phyloP scores from a whole-genome alignment of 2,888 invertebrate species.

The Drosophila subquinaria region DNA sequence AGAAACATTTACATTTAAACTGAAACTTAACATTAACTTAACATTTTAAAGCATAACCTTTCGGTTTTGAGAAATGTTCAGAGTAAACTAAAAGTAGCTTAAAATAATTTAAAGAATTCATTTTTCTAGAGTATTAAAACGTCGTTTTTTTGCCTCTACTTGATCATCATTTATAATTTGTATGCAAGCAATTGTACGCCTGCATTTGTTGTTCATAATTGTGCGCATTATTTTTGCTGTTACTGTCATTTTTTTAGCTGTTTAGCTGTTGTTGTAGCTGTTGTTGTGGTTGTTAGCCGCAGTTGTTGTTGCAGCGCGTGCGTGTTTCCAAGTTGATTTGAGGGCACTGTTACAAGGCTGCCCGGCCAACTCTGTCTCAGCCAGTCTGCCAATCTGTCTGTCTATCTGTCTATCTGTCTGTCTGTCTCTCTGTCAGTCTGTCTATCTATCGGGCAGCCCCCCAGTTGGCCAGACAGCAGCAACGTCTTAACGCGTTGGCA shows the following conservation, averaged over 20 bases:
- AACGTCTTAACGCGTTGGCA: slow-evolving; percentile 64
- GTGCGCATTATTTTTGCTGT: slow-evolving; percentile 35
- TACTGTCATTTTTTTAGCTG: slow-evolving; percentile 44
- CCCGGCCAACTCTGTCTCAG: slow-evolving; percentile 57
- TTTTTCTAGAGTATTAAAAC: neutral
- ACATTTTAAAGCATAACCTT: too few species aligned
- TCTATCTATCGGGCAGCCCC: slow-evolving; percentile 32
- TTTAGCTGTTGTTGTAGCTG: slow-evolving; percentile 27
- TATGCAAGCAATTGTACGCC: slow-evolving; percentile 17
- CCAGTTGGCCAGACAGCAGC: slow-evolving; percentile 64
- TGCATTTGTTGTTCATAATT: slow-evolving; percentile 37
- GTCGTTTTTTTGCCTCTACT: neutral
- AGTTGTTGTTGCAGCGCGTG: slow-evolving; percentile 59
- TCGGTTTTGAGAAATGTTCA: too few species aligned
- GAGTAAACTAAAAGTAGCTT: neutral
- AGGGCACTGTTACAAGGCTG: slow-evolving; percentile 84
- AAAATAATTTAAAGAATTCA: neutral
- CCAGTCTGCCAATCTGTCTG: slow-evolving; percentile 17
- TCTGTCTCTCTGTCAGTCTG: slow-evolving; percentile 21
- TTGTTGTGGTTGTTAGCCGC: slow-evolving; percentile 21
- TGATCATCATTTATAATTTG: slow-evolving; percentile 25
- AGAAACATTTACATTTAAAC: neutral
- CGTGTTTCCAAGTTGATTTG: slow-evolving; percentile 77
- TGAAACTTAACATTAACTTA: too few species aligned
- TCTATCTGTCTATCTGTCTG: slow-evolving; percentile 13